phyloP scores from a whole-genome alignment of 2,797 vertebrate species.

The Chaetophractus vellerosus region DNA sequence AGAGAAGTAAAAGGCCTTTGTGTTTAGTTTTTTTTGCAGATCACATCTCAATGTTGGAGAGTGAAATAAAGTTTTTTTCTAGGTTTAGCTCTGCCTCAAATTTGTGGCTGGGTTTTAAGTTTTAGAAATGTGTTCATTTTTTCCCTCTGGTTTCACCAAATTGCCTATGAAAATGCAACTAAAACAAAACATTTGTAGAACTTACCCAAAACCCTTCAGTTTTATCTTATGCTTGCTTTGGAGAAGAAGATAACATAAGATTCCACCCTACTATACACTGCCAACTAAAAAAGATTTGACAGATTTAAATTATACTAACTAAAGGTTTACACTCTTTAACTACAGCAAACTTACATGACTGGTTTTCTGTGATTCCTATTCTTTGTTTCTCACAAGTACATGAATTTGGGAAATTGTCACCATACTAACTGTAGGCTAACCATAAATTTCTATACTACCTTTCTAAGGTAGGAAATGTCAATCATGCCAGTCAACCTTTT shows the following conservation, averaged over 20 bases:
- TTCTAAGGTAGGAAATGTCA: neutral
- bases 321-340: neutral
- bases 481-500: neutral
- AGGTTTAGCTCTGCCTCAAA: slow-evolving; percentile 42
- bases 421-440: neutral
- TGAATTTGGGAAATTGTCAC: neutral
- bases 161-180: slow-evolving; percentile 19
- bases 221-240: slow-evolving; percentile 29
- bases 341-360: neutral
- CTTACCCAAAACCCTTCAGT: neutral
- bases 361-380: neutral
- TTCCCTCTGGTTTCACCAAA: neutral
- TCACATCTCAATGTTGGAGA: slow-evolving; percentile 66
- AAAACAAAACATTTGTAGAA: slow-evolving; percentile 12
- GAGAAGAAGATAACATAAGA: neutral
- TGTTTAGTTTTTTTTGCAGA: slow-evolving; percentile 73
- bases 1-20: slow-evolving; percentile 71
- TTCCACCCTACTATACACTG: neutral
- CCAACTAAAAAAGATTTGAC: neutral
- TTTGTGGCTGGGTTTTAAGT: slow-evolving; percentile 40
- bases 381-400: neutral
- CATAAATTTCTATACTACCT: neutral
- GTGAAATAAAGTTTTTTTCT: slow-evolving; percentile 63
- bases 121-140: slow-evolving; percentile 3
- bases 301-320: neutral